Evolutionary conservation across 2,113 vertebrate species (phyloP), one percentile per base, ranked within the genome.

Genomic region (Daphoenositta chrysoptera): DNA sequence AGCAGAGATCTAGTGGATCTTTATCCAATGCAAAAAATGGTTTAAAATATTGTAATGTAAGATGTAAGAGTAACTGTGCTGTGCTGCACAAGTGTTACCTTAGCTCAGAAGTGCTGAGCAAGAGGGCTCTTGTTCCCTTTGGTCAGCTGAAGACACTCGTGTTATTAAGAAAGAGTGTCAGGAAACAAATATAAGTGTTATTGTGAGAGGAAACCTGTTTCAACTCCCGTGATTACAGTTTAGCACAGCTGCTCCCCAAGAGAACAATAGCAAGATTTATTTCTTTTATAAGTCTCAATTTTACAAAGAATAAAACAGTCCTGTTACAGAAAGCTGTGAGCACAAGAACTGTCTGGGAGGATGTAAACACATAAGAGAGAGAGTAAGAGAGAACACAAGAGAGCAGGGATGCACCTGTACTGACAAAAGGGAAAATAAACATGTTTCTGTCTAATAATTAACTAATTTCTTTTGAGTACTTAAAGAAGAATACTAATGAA

Each of bases 231-330:
- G 93, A 94, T 90, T 90, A 65, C 89, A 89, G 65, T 94, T 95
- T 95, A 95, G 95, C 58, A 83, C 96, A 97, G 84, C 91, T 95
- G 93, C 72, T 84, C 61, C 95, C 61, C 87, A 87, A 84, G 93
- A 96, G 93, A 94, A 96, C 92, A 96, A 95, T 68, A 94, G 89
- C 13, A 3, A 92, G 92, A 96, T 96, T 97, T 97, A 94, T 97
- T 94, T 97, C 87, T 95, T 95, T 90, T 97, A 92, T 95, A 96
- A 95, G 88, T 90, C 71, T 92, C 90, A 84, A 71, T 97, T 95
- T 96, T 93, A 70, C 13, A 9, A 90, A 96, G 90, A 95, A 80
- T 69, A 68, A 82, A 91, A 50, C 57, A 83, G 53, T 78, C 66
- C 76, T 95, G 68, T 94, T 91, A 81, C 83, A 83, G 89, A 93